These are phyloP conservation scores for Polyodon spathula DNA, from an alignment of 2,113 vertebrate genomes.

Conservation along the genomic window DNA sequence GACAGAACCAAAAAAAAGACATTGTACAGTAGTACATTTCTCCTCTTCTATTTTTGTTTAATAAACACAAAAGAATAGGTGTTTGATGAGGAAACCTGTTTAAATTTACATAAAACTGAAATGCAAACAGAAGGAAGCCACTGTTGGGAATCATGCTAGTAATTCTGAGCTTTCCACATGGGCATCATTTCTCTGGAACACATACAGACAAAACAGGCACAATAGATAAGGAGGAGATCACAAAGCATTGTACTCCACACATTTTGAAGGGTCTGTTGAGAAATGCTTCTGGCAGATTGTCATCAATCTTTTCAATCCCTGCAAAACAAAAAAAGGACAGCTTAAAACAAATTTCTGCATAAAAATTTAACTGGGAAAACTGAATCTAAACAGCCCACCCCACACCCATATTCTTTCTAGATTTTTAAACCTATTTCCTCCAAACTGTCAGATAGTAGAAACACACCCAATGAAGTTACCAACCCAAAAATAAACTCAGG, in stretches of 20 bases:
- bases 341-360: too few species aligned
- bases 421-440: too few species aligned
- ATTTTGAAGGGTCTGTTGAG: slow-evolving; percentile 87
- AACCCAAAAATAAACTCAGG: too few species aligned
- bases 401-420: too few species aligned
- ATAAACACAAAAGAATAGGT: neutral
- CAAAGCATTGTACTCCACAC: slow-evolving; percentile 94
- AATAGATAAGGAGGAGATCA: slow-evolving; percentile 47
- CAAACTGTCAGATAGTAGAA: too few species aligned
- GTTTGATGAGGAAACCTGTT: neutral
- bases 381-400: too few species aligned
- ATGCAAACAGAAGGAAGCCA: too few species aligned
- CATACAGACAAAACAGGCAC: too few species aligned
- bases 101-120: slow-evolving; percentile 9
- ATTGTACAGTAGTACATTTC: neutral
- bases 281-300: slow-evolving; percentile 98
- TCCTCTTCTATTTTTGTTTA: neutral
- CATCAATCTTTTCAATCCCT: slow-evolving; percentile 97
- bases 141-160: neutral
- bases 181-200: neutral
- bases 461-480: too few species aligned
- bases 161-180: neutral
- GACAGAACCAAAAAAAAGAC: too few species aligned
- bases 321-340: slow-evolving; percentile 25
- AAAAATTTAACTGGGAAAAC: too few species aligned